Evolutionary conservation across 2,888 invertebrate species (phyloP).

Genomic region (Eupelmus urozonus): DNA sequence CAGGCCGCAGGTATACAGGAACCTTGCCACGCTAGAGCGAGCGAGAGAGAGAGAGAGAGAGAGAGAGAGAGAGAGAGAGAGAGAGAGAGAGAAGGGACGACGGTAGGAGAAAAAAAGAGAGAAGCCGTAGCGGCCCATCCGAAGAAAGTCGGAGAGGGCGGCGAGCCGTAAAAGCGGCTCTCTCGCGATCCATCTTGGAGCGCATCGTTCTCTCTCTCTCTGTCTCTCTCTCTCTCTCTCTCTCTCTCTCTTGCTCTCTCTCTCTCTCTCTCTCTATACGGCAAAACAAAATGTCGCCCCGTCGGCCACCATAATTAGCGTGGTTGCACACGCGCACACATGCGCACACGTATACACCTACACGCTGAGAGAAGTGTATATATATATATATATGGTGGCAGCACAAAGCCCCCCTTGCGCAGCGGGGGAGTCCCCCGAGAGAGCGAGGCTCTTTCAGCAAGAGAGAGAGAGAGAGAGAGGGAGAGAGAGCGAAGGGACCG

Average conservation of each 20-base stretch:
- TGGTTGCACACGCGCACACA: constrained; percentile 28
- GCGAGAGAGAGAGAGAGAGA: constrained; percentile 5
- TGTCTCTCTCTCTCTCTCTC: too few species aligned
- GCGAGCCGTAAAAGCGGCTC: constrained; percentile 11
- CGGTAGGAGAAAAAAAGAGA: background rate
- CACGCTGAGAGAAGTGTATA: background rate
- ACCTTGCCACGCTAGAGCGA: background rate
- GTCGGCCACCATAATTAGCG: constrained; percentile 75
- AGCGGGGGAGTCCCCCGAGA: constrained; percentile 61
- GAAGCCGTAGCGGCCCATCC: background rate
- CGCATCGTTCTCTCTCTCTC: too few species aligned
- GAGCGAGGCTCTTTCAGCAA: constrained; percentile 15
- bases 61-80: constrained; percentile 43
- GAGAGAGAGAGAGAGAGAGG: constrained; percentile 13
- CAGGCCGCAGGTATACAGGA: background rate
- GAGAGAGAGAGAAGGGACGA: constrained; percentile 44
- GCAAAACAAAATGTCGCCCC: constrained; percentile 76
- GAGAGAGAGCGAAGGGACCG: constrained; percentile 57
- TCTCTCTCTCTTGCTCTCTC: too few species aligned
- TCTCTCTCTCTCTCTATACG: too few species aligned
- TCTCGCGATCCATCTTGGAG: constrained; percentile 71
- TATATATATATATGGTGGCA: background rate
- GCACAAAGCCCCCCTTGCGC: constrained; percentile 58
- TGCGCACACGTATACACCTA: background rate
- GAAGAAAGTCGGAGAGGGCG: background rate